Percentiles rank a stretch among this genome's conserved stretches.
Evolutionary conservation across 2,888 invertebrate genomes (phyloP).

Genomic region (Cotesia congregata): DNA sequence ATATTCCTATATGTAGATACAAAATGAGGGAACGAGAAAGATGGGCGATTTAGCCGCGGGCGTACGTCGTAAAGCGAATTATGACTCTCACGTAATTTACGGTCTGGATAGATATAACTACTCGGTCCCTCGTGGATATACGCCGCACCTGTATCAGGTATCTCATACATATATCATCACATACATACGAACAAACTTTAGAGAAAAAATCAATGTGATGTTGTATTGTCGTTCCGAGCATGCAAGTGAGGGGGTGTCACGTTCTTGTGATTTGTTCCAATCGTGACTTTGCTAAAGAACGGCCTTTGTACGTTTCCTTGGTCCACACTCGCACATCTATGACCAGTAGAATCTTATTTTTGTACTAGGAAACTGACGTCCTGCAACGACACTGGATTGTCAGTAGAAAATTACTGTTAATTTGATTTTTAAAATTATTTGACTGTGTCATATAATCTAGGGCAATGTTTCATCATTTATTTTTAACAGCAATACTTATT

Average conservation of each 20-base stretch:
- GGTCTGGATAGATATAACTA: slow-evolving; percentile 35
- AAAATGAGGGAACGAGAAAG: slow-evolving; percentile 18
- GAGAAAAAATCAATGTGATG: not conserved
- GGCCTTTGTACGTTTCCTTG: not conserved
- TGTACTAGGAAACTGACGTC: no score
- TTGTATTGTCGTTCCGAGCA: not conserved
- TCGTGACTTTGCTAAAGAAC: slow-evolving; percentile 36
- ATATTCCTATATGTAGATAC: not conserved
- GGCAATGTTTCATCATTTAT: no score
- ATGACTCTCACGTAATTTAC: slow-evolving; percentile 54
- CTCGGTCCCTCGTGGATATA: slow-evolving; percentile 30
- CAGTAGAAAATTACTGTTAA: no score
- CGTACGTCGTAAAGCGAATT: slow-evolving; percentile 55
- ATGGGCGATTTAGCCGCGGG: slow-evolving; percentile 41
- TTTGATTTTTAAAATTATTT: no score
- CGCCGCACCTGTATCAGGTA: slow-evolving; percentile 20
- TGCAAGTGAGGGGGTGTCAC: not conserved
- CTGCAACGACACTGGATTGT: no score
- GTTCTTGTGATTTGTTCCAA: slow-evolving; percentile 45
- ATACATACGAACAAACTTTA: not conserved
- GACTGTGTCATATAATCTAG: no score
- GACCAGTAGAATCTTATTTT: not conserved
- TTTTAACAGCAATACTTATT: no score
- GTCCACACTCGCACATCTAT: not conserved
- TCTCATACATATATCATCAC: not conserved